Percentiles rank a stretch among this genome's conserved stretches.
Evolutionary conservation across 2,888 invertebrate species (phyloP).

Genomic region (Harpagoxenus sublaevis): DNA sequence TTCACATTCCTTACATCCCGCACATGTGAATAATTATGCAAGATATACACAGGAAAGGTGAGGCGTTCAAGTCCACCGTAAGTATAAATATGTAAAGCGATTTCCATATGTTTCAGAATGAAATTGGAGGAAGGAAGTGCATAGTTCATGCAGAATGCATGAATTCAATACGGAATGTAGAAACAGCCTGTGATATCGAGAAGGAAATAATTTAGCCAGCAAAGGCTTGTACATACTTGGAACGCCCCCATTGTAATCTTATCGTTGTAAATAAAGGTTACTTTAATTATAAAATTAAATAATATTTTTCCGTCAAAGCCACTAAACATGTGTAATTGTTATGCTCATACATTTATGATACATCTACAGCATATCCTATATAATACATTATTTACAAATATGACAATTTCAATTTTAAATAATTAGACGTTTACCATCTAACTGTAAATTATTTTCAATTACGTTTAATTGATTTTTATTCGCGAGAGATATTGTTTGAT

Average conservation of each 20-base stretch:
- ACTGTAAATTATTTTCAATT: conserved; percentile 20
- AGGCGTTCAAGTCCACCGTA: neutral
- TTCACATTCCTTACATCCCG: neutral
- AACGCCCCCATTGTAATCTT: neutral
- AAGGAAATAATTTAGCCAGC: neutral
- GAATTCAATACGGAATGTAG: conserved; percentile 23
- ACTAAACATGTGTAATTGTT: conserved; percentile 7
- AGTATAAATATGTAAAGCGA: neutral
- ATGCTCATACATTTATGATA: neutral
- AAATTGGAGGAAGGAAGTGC: conserved; percentile 70
- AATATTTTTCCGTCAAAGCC: neutral
- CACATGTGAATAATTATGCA: conserved; percentile 22
- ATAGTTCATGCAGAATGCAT: conserved; percentile 56
- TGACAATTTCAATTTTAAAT: conserved; percentile 9
- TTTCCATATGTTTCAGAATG: conserved; percentile 70
- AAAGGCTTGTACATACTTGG: conserved; percentile 49
- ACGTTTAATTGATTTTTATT: neutral
- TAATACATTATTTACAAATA: conserved; percentile 27
- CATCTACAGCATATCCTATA: neutral
- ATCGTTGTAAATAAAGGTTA: conserved; percentile 44
- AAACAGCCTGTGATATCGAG: neutral
- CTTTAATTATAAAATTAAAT: conserved; percentile 9
- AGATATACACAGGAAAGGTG: neutral
- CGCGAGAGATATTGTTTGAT: conserved; percentile 5
- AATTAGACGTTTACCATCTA: neutral